Conservation (phyloP, 2,888 invertebrate genomes). For the Bedellia somnulentella region DNA sequence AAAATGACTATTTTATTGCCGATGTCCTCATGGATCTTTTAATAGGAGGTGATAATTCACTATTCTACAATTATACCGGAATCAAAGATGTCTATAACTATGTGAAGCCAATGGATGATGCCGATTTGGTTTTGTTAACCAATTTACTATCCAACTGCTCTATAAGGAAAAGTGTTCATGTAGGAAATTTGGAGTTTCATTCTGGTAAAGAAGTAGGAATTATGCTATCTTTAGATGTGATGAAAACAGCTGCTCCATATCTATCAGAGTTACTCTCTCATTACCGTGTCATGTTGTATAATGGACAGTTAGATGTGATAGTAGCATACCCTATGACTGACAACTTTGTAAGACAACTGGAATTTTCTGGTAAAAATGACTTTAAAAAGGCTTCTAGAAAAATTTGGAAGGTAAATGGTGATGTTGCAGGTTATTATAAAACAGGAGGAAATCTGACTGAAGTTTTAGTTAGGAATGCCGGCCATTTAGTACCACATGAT, state of each 20-base stretch:
- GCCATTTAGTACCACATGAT: constrained; percentile 70
- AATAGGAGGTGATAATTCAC: constrained; percentile 36
- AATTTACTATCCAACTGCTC: constrained; percentile 55
- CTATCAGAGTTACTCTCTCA: constrained; percentile 58
- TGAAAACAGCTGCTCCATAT: constrained; percentile 69
- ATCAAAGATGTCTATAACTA: constrained; percentile 68
- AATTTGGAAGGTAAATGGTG: constrained; percentile 59
- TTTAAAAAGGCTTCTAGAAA: constrained; percentile 59
- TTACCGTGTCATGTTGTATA: constrained; percentile 71
- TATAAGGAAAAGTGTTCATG: constrained; percentile 71
- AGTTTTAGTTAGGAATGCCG: constrained; percentile 66
- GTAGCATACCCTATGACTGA: constrained; percentile 76
- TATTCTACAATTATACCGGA: constrained; percentile 64
- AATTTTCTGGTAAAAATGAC: constrained; percentile 55
- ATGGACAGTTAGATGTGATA: constrained; percentile 80
- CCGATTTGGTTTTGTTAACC: constrained; percentile 22
- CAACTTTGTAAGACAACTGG: constrained; percentile 65
- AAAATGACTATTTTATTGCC: constrained; percentile 62
- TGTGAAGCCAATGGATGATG: constrained; percentile 44
- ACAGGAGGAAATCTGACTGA: constrained; percentile 62
- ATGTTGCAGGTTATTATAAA: constrained; percentile 67
- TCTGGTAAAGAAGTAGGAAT: constrained; percentile 57
- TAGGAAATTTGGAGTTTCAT: constrained; percentile 69
- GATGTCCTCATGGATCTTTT: constrained; percentile 63
- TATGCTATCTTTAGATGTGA: constrained; percentile 65